Conservation (phyloP, 2,797 vertebrate species). For the Urosaurus nigricauda region DNA sequence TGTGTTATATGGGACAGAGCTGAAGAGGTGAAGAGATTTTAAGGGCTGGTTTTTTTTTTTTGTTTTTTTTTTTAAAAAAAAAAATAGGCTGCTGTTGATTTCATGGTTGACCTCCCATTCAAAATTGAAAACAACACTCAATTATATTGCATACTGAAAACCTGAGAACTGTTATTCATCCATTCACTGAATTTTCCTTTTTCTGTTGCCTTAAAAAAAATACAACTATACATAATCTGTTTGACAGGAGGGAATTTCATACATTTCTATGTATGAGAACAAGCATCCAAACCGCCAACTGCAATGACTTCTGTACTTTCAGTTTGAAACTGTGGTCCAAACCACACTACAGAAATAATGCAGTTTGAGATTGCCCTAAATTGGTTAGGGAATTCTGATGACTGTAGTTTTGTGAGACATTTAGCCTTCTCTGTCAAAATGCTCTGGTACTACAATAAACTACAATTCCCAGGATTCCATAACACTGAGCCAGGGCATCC, state of each 20-base stretch:
- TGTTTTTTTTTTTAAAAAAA: neutral
- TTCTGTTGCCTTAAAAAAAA: neutral
- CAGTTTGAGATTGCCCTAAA: no score
- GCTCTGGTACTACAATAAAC: no score
- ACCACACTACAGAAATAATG: no score
- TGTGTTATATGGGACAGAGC: slow-evolving; percentile 8
- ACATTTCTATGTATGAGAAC: neutral
- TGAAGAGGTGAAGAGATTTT: slow-evolving; percentile 5
- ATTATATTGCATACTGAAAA: neutral
- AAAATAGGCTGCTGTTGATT: slow-evolving; percentile 21
- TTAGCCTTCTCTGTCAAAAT: no score
- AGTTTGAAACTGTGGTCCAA: neutral
- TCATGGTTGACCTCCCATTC: neutral
- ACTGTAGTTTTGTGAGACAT: no score
- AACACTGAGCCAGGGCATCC: no score
- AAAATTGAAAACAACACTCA: slow-evolving; percentile 15
- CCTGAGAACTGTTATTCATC: neutral
- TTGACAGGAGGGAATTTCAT: neutral
- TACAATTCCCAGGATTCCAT: no score
- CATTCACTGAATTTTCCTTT: neutral
- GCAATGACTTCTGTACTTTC: neutral
- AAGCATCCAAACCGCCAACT: neutral
- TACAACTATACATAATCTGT: neutral
- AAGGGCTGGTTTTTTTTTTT: neutral
- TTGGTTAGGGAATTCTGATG: no score